A percentile compares a stretch with the other conserved stretches of the same genome.
These are phyloP conservation scores for Cryptotis parvus DNA, from an alignment of 2,113 vertebrate species.

Conservation along the genomic window DNA sequence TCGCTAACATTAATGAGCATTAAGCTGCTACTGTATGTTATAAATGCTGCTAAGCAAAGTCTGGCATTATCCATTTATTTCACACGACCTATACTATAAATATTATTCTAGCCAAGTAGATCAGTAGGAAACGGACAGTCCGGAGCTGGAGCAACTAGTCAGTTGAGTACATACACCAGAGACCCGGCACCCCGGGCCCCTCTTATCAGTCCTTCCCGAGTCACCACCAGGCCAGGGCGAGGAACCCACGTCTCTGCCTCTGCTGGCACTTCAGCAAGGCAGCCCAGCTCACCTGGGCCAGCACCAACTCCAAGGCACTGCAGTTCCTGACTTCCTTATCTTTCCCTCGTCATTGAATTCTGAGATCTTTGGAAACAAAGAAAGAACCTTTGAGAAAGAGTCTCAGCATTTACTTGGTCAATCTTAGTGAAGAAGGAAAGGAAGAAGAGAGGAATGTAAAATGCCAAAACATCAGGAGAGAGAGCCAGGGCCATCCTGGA, in stretches of 20 bases:
- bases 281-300: accelerated
- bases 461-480: background rate
- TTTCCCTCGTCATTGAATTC: background rate
- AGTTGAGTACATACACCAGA: background rate
- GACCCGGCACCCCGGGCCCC: background rate
- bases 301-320: background rate
- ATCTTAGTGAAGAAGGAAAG: background rate
- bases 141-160: background rate
- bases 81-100: background rate
- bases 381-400: background rate
- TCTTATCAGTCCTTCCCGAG: background rate
- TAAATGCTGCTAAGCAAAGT: background rate
- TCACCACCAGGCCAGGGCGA: background rate
- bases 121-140: background rate
- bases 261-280: background rate
- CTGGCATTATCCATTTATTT: background rate
- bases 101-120: background rate
- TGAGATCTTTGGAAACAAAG: conserved; percentile 24
- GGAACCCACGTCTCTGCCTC: background rate
- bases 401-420: background rate
- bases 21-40: background rate
- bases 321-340: background rate
- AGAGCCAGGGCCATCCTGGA: background rate
- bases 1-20: background rate
- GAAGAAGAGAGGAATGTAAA: background rate